Base-by-base conservation (phyloP, 2,888 invertebrate species). In the Flabesymbios commensalis region DNA sequence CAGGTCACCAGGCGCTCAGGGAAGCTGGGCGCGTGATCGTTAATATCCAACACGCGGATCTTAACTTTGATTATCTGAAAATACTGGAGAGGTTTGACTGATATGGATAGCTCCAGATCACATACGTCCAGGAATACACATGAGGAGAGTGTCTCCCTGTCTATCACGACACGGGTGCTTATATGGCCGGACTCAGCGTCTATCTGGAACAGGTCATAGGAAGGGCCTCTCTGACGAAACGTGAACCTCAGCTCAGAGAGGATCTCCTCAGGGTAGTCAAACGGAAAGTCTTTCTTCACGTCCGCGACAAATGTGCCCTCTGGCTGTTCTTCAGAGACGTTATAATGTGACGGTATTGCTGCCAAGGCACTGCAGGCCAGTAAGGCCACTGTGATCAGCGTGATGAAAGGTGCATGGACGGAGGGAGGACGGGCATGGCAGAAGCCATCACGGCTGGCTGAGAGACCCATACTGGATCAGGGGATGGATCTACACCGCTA, bases 1-100 rank as follows among this genome's bases (percentile, higher is more conserved):
- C 33, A 42, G 0, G 55, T 24, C 22, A 48, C 53, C 5, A 41
- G 36, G 3, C 28, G 47, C 7, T 56, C 45, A 17, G 51, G 47
- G 51, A 65, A 65, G 17, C 26, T 48, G 3, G 65, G 65, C 10
- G 47, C 39, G 31, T 65, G 67, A 19, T 65, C 65, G 42, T 65
- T 65, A 54, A 57, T 56, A 41, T 65, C 65, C 10, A 45, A 32
- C 17, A 65, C 57, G 7, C 57, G 19, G 0, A 65, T 52, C 28
- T 19, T 28, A 19, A 65, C 39, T 45, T 58, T 53, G 5, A 66
- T 36, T 17, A 64, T 54, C 29, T 43, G 39, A 51, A 63, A 65
- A 33, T 63, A 65, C 41, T 59, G 29, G 49, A 29, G 31, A 14
- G 49, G 49, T 14, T 28, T 49, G 7, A 49, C 31, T 22, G 7